These are phyloP conservation scores for Yponomeuta evonymella DNA, from an alignment of 2,888 invertebrate species.

Conservation along the genomic window DNA sequence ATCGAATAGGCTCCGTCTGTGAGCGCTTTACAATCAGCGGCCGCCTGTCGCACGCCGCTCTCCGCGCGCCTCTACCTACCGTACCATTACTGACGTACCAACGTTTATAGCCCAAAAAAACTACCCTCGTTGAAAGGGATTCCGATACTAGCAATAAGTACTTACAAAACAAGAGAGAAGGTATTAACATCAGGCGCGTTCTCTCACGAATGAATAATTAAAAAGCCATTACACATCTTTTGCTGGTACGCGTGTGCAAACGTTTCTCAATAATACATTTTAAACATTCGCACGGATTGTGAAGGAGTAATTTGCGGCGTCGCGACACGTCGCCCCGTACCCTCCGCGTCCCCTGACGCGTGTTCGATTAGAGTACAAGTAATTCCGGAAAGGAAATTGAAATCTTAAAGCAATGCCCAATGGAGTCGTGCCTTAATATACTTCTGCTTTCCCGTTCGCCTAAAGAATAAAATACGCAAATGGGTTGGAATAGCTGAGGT, in stretches of 20 bases:
- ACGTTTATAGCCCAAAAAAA: slow-evolving; percentile 56
- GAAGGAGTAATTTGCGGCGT: slow-evolving; percentile 69
- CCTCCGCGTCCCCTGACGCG: slow-evolving; percentile 60
- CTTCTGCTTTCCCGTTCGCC: slow-evolving; percentile 44
- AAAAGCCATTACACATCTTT: slow-evolving; percentile 43
- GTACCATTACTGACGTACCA: slow-evolving; percentile 53
- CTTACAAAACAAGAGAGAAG: slow-evolving; percentile 3
- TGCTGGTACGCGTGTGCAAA: slow-evolving; percentile 31
- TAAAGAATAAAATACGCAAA: slow-evolving; percentile 42
- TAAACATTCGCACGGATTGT: slow-evolving; percentile 67
- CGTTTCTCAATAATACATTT: slow-evolving; percentile 64
- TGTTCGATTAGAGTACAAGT: slow-evolving; percentile 74
- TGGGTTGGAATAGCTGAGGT: slow-evolving; percentile 1
- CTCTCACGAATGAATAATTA: slow-evolving; percentile 37
- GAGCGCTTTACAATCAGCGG: slow-evolving; percentile 75
- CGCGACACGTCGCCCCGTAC: slow-evolving; percentile 42
- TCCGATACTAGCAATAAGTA: neutral
- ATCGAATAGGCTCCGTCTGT: slow-evolving; percentile 76
- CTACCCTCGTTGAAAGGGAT: neutral
- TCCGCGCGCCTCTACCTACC: slow-evolving; percentile 41
- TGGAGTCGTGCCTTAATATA: slow-evolving; percentile 50
- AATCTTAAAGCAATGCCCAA: slow-evolving; percentile 74
- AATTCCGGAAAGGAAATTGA: slow-evolving; percentile 76
- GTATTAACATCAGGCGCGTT: slow-evolving; percentile 6
- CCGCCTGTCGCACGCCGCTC: slow-evolving; percentile 59